Base-by-base conservation (phyloP, 1,140 invertebrate species). In the Phenacoccus solenopsis region DNA sequence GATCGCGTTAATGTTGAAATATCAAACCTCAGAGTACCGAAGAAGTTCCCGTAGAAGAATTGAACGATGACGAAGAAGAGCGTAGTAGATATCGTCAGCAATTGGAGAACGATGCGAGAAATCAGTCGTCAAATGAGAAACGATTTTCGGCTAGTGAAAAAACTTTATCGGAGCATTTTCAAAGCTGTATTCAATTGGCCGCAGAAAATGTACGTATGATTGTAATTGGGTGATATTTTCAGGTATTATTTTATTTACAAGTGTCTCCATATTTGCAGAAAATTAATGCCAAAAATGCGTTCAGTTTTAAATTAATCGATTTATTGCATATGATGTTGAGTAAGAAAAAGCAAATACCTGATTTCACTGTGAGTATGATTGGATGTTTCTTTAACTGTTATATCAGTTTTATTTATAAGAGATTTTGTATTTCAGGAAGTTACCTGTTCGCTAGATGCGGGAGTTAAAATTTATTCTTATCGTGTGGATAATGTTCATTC, bases 221-320 rank as follows among this genome's bases (percentile, higher is more conserved):
- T 28, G 20, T 67, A 5, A 24, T 28, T 64, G 1, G 10, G 12
- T 1, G 32, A 24, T 69, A 13, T 56, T 24, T 57, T 35, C 64
- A 21, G 38, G 20, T 69, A 12, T 28, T 57, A 21, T 72, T 72
- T 61, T 22, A 70, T 57, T 35, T 72, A 30, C 24, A 28, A 73
- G 16, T 24, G 69, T 73, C 69, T 73, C 69, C 73, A 75, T 71
- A 73, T 61, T 79, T 81, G 73, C 76, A 86, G 84, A 90, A 92
- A 88, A 92, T 93, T 72, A 93, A 84, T 75, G 81, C 84, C 21
- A 90, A 91, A 77, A 93, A 93, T 85, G 90, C 89, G 0, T 94
- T 92, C 81, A 87, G 85, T 73, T 79, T 93, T 1, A 85, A 90
- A 75, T 82, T 93, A 32, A 93, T 93, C 75, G 90, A 93, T 76